Evolutionary conservation across 2,888 invertebrate genomes (phyloP).

Genomic region (Pollenia angustigena): DNA sequence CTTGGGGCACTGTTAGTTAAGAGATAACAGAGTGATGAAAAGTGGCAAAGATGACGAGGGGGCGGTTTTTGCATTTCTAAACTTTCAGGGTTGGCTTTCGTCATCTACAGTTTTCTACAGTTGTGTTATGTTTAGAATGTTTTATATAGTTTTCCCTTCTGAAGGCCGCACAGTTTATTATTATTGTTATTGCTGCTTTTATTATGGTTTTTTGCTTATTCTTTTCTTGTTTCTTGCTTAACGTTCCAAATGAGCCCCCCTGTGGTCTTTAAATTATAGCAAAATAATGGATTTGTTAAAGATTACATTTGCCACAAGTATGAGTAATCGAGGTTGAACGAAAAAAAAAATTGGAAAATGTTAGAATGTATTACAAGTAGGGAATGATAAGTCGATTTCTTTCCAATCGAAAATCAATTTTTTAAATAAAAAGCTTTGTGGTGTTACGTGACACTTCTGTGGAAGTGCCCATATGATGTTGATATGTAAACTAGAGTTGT

Average conservation of each 20-base stretch:
- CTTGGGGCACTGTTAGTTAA: slow-evolving; percentile 30
- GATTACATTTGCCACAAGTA: neutral
- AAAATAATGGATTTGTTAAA: slow-evolving; percentile 41
- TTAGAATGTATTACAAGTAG: neutral
- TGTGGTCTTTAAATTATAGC: slow-evolving; percentile 48
- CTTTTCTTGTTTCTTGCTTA: neutral
- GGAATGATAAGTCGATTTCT: too few species aligned
- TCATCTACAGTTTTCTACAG: slow-evolving; percentile 15
- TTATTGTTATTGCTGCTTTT: slow-evolving; percentile 32
- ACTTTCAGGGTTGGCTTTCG: slow-evolving; percentile 54
- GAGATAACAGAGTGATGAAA: slow-evolving; percentile 23
- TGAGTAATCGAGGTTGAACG: neutral
- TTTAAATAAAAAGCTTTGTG: too few species aligned
- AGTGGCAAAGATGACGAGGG: slow-evolving; percentile 13
- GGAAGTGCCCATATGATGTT: too few species aligned
- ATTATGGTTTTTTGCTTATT: slow-evolving; percentile 10
- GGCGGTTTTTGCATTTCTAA: slow-evolving; percentile 54
- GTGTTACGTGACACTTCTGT: too few species aligned
- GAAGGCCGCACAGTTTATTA: slow-evolving; percentile 60
- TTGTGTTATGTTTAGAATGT: slow-evolving; percentile 15
- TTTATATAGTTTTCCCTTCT: slow-evolving; percentile 27
- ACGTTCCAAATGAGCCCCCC: slow-evolving; percentile 46
- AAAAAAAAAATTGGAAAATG: neutral
- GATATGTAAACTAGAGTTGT: too few species aligned
- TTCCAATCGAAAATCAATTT: too few species aligned